These are phyloP conservation scores for Osmoderma eremita DNA, from an alignment of 2,888 invertebrate genomes.

Conservation along the genomic window DNA sequence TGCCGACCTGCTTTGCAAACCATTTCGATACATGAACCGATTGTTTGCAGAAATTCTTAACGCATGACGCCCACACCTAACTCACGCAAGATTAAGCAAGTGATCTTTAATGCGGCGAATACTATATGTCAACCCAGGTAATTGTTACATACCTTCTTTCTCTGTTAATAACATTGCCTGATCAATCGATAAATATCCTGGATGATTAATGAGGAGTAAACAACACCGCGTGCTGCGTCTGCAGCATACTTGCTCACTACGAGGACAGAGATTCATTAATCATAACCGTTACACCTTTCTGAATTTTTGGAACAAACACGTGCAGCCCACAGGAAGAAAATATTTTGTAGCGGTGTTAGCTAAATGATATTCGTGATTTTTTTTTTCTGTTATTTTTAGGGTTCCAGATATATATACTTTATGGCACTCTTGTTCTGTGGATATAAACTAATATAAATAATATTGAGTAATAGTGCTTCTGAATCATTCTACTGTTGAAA, in stretches of 20 bases:
- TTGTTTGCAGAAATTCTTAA: conserved; percentile 6
- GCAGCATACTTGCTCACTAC: conserved; percentile 54
- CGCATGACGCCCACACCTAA: conserved; percentile 5
- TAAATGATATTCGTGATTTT: conserved; percentile 4
- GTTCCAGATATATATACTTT: not conserved
- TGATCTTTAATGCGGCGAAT: conserved; percentile 2
- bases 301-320: conserved; percentile 40
- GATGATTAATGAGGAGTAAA: conserved; percentile 57
- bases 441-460: not conserved
- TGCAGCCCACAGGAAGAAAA: conserved; percentile 30
- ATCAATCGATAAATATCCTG: conserved; percentile 52
- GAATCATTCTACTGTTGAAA: too few relatives aligned
- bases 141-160: conserved; percentile 12
- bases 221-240: conserved; percentile 55
- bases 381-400: conserved; percentile 23
- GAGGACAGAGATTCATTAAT: conserved; percentile 53
- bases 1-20: not conserved
- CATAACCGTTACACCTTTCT: conserved; percentile 47
- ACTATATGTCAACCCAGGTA: conserved; percentile 12
- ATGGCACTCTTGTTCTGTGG: not conserved
- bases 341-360: conserved; percentile 26
- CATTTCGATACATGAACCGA: conserved; percentile 1
- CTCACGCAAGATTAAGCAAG: not conserved
- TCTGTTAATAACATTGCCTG: conserved; percentile 46
- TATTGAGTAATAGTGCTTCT: too few relatives aligned